Conservation (phyloP, 35 echinoderm and acorn worm species). For the Apostichopus californicus region DNA sequence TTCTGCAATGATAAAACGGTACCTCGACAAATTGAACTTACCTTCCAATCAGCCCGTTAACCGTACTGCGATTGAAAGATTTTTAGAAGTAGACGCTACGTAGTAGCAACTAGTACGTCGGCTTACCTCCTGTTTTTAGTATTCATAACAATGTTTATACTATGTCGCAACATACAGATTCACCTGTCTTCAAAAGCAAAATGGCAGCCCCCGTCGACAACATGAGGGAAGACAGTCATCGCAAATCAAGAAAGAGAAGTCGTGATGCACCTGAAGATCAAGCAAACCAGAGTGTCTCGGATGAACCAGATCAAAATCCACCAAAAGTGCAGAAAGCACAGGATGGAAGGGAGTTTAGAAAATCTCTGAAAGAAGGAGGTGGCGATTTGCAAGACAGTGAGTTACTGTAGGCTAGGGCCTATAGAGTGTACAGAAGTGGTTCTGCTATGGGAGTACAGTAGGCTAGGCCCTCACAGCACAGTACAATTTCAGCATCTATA, state of each 20-base stretch:
- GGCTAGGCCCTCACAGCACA: too few species aligned
- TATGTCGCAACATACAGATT: background rate
- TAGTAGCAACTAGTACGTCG: background rate
- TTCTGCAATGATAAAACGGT: too few species aligned
- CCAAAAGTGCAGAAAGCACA: background rate
- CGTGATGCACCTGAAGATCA: background rate
- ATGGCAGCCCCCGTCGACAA: slow-evolving; percentile 24
- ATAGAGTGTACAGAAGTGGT: background rate
- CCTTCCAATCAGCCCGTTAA: background rate
- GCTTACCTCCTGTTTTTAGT: background rate
- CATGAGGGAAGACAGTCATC: background rate
- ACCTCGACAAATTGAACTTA: too few species aligned
- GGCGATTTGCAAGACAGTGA: background rate
- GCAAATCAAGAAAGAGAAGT: slow-evolving; percentile 11
- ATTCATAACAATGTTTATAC: background rate
- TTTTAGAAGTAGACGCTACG: background rate
- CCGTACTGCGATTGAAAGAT: background rate
- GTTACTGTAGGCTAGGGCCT: background rate
- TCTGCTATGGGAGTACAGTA: background rate
- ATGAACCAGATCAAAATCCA: background rate
- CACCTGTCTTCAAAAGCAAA: background rate
- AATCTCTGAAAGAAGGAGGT: background rate
- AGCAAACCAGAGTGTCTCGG: background rate
- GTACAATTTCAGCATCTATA: too few species aligned
- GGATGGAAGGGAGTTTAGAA: background rate